phyloP scores from a whole-genome alignment of 2,888 invertebrate species.

The Meloe dianella region DNA sequence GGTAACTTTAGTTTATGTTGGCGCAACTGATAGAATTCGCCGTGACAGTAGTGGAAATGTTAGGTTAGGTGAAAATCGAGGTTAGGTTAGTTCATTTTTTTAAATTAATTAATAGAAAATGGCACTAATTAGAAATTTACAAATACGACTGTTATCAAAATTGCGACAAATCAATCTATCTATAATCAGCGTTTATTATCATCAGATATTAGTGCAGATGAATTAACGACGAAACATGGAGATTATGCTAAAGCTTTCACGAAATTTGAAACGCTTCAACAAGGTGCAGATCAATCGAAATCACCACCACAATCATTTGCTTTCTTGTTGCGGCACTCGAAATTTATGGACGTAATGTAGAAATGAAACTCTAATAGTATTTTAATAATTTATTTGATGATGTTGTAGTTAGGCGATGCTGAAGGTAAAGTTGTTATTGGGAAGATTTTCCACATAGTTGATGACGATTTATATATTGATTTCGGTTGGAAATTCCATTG shows the following conservation, averaged over 20 bases:
- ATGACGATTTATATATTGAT: constrained; percentile 95
- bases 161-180: neutral
- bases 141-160: neutral
- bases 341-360: constrained; percentile 78
- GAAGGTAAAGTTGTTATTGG: constrained; percentile 85
- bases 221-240: constrained; percentile 53
- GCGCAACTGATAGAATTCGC: neutral
- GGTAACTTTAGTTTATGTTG: neutral
- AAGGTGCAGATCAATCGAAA: constrained; percentile 41
- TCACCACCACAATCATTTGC: constrained; percentile 73
- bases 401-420: constrained; percentile 77
- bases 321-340: constrained; percentile 80
- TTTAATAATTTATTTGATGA: neutral
- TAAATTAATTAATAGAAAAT: constrained; percentile 16
- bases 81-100: neutral
- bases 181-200: constrained; percentile 15
- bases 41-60: neutral
- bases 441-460: constrained; percentile 84
- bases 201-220: constrained; percentile 16
- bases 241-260: constrained; percentile 79
- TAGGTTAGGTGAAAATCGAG: neutral
- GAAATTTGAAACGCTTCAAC: constrained; percentile 66
- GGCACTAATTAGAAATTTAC: constrained; percentile 20
- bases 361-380: constrained; percentile 52
- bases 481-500: constrained; percentile 99